Evolutionary conservation across 1,140 invertebrate genomes (phyloP).

Genomic region (Drosophila nigrodunni): DNA sequence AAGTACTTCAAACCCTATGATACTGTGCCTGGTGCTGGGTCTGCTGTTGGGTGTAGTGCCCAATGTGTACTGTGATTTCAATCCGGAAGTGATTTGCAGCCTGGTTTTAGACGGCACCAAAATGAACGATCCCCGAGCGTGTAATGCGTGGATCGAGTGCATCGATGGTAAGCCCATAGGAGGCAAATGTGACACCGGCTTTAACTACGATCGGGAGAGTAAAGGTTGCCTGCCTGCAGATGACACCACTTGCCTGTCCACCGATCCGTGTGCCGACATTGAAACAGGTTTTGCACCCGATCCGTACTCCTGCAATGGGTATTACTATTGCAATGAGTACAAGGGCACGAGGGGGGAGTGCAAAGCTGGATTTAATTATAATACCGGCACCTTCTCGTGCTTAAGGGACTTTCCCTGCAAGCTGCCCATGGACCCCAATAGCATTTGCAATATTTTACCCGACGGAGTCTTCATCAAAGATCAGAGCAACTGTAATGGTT

Average conservation of each 20-base stretch:
- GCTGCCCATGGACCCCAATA: slow-evolving; percentile 59
- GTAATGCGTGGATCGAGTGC: slow-evolving; percentile 69
- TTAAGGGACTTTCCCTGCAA: slow-evolving; percentile 61
- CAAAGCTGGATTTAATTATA: slow-evolving; percentile 58
- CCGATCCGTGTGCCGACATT: slow-evolving; percentile 58
- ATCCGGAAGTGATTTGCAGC: slow-evolving; percentile 54
- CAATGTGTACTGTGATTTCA: slow-evolving; percentile 31
- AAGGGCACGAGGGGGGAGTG: slow-evolving; percentile 55
- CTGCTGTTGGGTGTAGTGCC: slow-evolving; percentile 8
- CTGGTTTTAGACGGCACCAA: slow-evolving; percentile 60
- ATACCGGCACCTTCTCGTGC: slow-evolving; percentile 59
- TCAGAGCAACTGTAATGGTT: slow-evolving; percentile 58
- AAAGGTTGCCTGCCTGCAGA: slow-evolving; percentile 46
- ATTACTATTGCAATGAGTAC: slow-evolving; percentile 70
- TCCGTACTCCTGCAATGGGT: slow-evolving; percentile 71
- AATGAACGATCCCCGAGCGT: slow-evolving; percentile 71
- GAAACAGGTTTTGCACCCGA: slow-evolving; percentile 61
- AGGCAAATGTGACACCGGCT: slow-evolving; percentile 54
- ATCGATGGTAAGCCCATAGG: slow-evolving; percentile 45
- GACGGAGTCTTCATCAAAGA: slow-evolving; percentile 75
- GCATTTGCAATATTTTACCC: slow-evolving; percentile 70
- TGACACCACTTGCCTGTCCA: slow-evolving; percentile 64
- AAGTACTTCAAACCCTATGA: not conserved
- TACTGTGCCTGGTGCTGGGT: not conserved
- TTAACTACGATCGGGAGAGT: slow-evolving; percentile 64